Base-by-base conservation (phyloP, 2,797 vertebrate species). In the Pithecia hirsuta region DNA sequence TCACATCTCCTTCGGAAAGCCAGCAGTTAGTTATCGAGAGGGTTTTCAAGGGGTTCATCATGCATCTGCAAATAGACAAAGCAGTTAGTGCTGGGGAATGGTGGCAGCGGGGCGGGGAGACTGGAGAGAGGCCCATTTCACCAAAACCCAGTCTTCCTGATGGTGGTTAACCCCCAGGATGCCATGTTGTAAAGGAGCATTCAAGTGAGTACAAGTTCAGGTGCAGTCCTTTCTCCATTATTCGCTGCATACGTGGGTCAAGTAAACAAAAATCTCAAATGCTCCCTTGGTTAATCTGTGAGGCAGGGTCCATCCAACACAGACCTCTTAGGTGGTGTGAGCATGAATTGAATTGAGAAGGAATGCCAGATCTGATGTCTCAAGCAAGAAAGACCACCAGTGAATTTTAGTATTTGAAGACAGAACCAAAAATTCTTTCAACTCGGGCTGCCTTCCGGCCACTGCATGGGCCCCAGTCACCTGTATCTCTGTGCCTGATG, bases 21-120 rank as follows among this genome's bases (percentile, higher is more conserved):
- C 59, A 7, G 76, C 94, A 96, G 33, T 90, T 92, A 19, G 84
- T 96, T 48, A 96, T 55, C 1, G 88, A 95, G n/a, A 97, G 52
- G 9, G 55, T 92, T 76, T 97, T 84, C 88, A 97, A 41, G 0
- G 94, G 85, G 26, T 12, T 95, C 59, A 59, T 79, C 59, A 96
- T 88, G 88, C 48, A 93, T 84, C 93, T 96, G 70, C 14, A 14
- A 41, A 79, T 48, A 89, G 26, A 96, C 0, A 86, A 46, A 64
- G 48, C 57, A 46, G 50, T 97, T 11, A 81, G 79, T 33, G 36
- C 78, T 20, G 2, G 83, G 14, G 64, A 52, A 20, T 11, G 1
- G n/a, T 52, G 46, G 20, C 19, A 0, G 50, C 20, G 2, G 19
- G 8, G 14, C 20, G 64, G 52, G 39, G 19, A 52, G 12, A 55